A percentile compares a stretch with the other conserved stretches of the same genome.
phyloP scores from a whole-genome alignment of 2,797 vertebrate genomes.

The Neosilurus mollespiculum region DNA sequence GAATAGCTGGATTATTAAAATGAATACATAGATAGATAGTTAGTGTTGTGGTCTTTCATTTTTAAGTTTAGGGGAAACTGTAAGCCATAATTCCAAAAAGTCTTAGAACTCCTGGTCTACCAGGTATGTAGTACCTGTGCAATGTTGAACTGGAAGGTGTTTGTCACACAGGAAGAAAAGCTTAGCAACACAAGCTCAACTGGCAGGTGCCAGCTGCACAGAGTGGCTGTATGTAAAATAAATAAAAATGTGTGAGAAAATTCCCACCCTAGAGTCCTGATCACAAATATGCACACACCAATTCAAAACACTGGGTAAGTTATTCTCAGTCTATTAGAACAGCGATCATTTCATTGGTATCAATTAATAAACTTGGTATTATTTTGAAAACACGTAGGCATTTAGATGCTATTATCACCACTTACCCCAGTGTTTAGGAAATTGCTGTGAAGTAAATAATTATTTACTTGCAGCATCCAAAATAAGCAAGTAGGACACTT shows the following conservation, averaged over 20 bases:
- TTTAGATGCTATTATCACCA: neutral
- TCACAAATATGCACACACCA: neutral
- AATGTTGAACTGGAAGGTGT: neutral
- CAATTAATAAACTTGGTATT: neutral
- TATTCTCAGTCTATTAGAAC: neutral
- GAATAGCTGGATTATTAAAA: neutral
- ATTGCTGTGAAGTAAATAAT: neutral
- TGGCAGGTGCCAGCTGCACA: neutral
- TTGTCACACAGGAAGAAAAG: neutral
- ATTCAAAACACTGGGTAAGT: neutral
- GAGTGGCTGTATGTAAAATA: neutral
- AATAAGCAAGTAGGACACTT: slow-evolving; percentile 9
- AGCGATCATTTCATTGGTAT: neutral
- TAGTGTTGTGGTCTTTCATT: neutral
- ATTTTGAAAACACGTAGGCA: neutral
- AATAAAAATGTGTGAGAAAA: neutral
- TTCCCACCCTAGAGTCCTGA: neutral
- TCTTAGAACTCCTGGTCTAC: neutral
- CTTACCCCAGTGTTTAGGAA: neutral
- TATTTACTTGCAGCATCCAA: neutral
- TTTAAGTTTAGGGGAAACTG: neutral
- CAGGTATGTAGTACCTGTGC: neutral
- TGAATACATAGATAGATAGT: no score
- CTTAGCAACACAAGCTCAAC: neutral
- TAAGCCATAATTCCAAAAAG: neutral